A percentile compares a stretch with the other conserved stretches of the same genome.
Conservation (phyloP, 2,113 vertebrate genomes). For the Clarias batrachus region DNA sequence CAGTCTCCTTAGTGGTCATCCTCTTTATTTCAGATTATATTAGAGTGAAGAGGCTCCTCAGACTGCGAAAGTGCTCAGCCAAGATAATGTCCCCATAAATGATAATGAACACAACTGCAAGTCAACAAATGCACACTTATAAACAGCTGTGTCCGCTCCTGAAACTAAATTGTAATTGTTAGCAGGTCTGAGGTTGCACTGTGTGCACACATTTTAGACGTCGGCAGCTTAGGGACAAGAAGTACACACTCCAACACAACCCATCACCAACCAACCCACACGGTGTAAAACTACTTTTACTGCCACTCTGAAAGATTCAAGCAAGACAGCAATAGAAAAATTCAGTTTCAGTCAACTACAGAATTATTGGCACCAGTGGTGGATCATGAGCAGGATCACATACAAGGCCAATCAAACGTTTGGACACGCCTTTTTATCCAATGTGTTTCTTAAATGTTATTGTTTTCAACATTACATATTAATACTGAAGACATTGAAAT, state of each 20-base stretch:
- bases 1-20: slow-evolving; percentile 29
- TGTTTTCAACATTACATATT: no score
- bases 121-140: not conserved
- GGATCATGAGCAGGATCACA: not conserved
- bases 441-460: no score
- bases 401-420: no score
- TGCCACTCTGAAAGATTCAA: not conserved
- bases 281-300: not conserved
- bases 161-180: not conserved
- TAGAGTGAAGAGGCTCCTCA: slow-evolving; percentile 27
- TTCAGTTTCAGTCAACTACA: not conserved
- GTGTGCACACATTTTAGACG: not conserved
- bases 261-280: not conserved
- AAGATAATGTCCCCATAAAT: slow-evolving; percentile 15
- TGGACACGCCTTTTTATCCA: no score
- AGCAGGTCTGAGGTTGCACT: not conserved
- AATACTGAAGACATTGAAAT: no score
- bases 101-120: not conserved
- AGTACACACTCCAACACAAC: not conserved
- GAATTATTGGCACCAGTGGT: not conserved
- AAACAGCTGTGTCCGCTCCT: slow-evolving; percentile 7
- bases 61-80: slow-evolving; percentile 22
- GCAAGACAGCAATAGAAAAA: not conserved
- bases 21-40: slow-evolving; percentile 45
- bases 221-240: not conserved